These are phyloP conservation scores for Epistrophe grossulariae DNA, from an alignment of 2,888 invertebrate species.

Conservation along the genomic window DNA sequence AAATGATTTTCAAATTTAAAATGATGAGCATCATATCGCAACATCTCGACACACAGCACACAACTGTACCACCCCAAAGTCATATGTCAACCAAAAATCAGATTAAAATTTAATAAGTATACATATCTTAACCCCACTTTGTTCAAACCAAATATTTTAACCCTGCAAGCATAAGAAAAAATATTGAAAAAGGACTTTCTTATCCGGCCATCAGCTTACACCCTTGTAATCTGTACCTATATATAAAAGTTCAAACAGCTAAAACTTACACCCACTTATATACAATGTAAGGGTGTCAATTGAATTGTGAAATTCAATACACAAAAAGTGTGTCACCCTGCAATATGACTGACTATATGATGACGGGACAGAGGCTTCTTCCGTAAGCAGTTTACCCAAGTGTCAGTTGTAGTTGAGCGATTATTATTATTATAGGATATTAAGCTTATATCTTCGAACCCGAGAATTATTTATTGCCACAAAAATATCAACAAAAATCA, in stretches of 20 bases:
- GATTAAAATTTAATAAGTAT: slow-evolving; percentile 71
- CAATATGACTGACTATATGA: slow-evolving; percentile 22
- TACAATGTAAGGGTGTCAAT: slow-evolving; percentile 54
- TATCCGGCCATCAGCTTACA: slow-evolving; percentile 62
- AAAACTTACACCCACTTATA: slow-evolving; percentile 5
- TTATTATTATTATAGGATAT: slow-evolving; percentile 47
- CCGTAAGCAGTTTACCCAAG: slow-evolving; percentile 62
- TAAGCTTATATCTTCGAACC: neutral
- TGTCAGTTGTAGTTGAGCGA: slow-evolving; percentile 42
- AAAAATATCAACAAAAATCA: slow-evolving; percentile 57
- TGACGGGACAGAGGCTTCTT: slow-evolving; percentile 5
- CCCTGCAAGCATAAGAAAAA: slow-evolving; percentile 28
- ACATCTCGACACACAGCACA: neutral
- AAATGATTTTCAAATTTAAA: slow-evolving; percentile 22
- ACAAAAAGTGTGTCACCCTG: slow-evolving; percentile 67
- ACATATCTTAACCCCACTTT: slow-evolving; percentile 32
- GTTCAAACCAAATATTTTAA: slow-evolving; percentile 8
- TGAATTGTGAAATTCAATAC: slow-evolving; percentile 75
- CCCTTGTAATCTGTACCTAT: slow-evolving; percentile 67
- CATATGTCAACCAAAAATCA: slow-evolving; percentile 40
- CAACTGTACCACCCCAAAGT: neutral
- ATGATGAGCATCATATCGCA: slow-evolving; percentile 18
- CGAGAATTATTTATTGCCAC: slow-evolving; percentile 17
- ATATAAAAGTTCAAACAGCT: slow-evolving; percentile 32
- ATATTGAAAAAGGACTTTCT: slow-evolving; percentile 50